Conservation (phyloP, 2,113 vertebrate species). For the Pluvianellus socialis region DNA sequence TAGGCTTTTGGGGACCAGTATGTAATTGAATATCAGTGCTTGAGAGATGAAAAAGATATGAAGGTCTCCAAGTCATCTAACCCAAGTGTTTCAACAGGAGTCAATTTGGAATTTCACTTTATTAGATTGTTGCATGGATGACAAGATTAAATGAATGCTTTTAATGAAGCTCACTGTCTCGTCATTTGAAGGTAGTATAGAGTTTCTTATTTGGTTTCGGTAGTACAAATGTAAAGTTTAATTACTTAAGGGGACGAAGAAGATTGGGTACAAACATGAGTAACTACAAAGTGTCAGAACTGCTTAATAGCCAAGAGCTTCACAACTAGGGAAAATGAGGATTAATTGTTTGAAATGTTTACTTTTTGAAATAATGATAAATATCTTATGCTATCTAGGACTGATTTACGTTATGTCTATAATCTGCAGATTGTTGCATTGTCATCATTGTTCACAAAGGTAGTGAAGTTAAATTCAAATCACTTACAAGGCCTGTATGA, state of each 20-base stretch:
- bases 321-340: background rate
- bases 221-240: background rate
- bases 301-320: background rate
- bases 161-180: background rate
- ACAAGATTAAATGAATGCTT: background rate
- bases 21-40: background rate
- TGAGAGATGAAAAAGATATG: background rate
- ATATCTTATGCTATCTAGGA: background rate
- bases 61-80: background rate
- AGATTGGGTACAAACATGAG: background rate
- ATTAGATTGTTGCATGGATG: background rate
- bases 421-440: background rate
- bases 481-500: background rate
- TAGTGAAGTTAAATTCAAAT: background rate
- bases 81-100: background rate
- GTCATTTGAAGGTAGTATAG: background rate
- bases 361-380: background rate
- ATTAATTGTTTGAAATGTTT: background rate
- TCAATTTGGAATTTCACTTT: background rate
- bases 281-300: background rate
- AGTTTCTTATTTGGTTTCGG: background rate
- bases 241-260: background rate
- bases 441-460: background rate
- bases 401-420: background rate
- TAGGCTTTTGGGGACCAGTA: background rate